These are phyloP conservation scores for Chrysoperla carnea DNA, from an alignment of 1,140 invertebrate genomes.

Conservation along the genomic window DNA sequence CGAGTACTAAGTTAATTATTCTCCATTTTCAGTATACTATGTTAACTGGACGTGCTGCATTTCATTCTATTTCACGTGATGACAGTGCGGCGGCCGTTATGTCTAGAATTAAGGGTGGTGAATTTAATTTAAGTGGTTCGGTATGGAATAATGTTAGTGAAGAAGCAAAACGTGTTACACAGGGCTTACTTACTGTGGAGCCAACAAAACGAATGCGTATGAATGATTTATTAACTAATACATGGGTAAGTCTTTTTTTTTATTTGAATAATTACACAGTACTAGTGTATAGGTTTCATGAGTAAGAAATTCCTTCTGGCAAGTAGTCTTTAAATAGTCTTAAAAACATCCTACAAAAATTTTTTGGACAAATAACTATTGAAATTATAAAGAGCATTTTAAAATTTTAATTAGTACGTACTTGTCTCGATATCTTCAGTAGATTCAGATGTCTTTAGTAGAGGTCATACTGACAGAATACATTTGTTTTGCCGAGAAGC, in stretches of 20 bases:
- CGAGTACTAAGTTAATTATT: neutral
- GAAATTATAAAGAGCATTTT: no score
- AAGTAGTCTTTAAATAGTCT: no score
- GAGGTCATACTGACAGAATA: no score
- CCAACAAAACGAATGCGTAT: slow-evolving; percentile 53
- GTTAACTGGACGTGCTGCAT: slow-evolving; percentile 70
- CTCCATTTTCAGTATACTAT: slow-evolving; percentile 46
- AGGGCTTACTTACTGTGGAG: slow-evolving; percentile 61
- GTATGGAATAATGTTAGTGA: slow-evolving; percentile 56
- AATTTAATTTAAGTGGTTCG: slow-evolving; percentile 51
- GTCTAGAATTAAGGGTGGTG: slow-evolving; percentile 57
- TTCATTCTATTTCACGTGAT: slow-evolving; percentile 46
- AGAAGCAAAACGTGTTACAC: slow-evolving; percentile 58
- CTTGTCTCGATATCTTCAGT: no score
- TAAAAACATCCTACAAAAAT: no score
- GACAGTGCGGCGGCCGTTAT: slow-evolving; percentile 58
- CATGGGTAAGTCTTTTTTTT: slow-evolving; percentile 49
- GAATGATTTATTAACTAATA: slow-evolving; percentile 36
- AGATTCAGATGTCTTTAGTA: no score
- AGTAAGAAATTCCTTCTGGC: no score
- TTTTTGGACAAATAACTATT: no score
- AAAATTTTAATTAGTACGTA: no score
- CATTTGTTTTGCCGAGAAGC: no score
- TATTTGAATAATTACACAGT: no score
- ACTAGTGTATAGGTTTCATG: no score